These are phyloP conservation scores for Anolis carolinensis DNA, from an alignment of 2,113 vertebrate genomes.

Conservation along the genomic window DNA sequence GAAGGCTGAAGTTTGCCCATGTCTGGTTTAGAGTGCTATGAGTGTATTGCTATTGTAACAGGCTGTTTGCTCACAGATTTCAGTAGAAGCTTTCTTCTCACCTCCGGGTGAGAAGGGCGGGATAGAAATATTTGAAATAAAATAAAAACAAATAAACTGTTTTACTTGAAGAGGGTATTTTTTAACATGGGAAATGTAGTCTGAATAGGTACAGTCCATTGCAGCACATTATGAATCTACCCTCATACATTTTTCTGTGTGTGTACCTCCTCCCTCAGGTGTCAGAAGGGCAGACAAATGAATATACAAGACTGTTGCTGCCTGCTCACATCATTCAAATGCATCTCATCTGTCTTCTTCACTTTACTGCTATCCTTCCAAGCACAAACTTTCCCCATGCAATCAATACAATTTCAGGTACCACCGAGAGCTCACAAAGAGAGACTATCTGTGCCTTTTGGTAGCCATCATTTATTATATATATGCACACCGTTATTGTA, in stretches of 20 bases:
- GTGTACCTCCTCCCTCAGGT: background rate
- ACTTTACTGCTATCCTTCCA: constrained; percentile 13
- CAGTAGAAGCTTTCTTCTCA: background rate
- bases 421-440: constrained; percentile 1
- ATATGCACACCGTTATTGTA: constrained; percentile 5
- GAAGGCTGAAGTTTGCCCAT: no score
- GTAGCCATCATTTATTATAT: constrained; percentile 25
- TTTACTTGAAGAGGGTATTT: background rate
- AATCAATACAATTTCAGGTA: constrained; percentile 27
- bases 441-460: background rate
- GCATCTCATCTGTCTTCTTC: constrained; percentile 3
- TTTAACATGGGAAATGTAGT: rapidly evolving
- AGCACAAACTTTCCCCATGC: background rate
- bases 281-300: background rate
- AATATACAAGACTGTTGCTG: background rate
- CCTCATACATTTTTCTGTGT: background rate
- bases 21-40: no score
- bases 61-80: background rate
- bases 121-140: no score
- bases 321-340: constrained; percentile 7
- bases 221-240: background rate
- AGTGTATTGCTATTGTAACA: background rate
- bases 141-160: no score
- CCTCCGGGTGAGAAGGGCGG: no score
- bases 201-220: background rate